Conservation (phyloP, 2,888 invertebrate genomes). For the Disparrhopalites patrizii region DNA sequence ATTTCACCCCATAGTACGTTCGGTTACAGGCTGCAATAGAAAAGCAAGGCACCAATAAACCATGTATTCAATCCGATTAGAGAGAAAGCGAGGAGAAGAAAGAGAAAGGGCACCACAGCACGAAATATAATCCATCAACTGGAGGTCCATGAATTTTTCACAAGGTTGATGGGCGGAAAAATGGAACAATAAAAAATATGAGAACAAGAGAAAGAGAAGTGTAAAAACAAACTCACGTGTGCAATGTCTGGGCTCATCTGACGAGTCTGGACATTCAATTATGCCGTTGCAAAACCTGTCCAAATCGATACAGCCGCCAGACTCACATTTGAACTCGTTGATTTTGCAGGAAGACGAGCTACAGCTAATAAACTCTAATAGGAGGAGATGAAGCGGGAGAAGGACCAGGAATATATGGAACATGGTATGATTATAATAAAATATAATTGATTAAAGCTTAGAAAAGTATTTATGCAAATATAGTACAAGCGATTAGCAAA, state of each 20-base stretch:
- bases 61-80: conserved; percentile 26
- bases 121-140: not conserved
- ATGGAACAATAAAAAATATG: too few species aligned
- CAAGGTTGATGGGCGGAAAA: not conserved
- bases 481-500: too few species aligned
- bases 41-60: conserved; percentile 47
- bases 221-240: conserved; percentile 62
- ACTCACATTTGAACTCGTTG: conserved; percentile 62
- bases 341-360: conserved; percentile 57
- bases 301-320: conserved; percentile 54
- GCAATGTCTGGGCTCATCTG: conserved; percentile 70
- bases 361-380: too few species aligned
- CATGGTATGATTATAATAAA: too few species aligned
- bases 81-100: not conserved
- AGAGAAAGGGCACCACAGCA: not conserved
- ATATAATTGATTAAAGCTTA: too few species aligned
- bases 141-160: not conserved
- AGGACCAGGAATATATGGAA: too few species aligned
- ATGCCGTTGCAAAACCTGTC: conserved; percentile 68
- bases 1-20: conserved; percentile 76
- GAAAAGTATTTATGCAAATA: too few species aligned
- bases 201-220: too few species aligned
- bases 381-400: too few species aligned
- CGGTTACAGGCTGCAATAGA: conserved; percentile 70
- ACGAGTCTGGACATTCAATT: conserved; percentile 72